Evolutionary conservation across 2,113 vertebrate genomes (phyloP).

Genomic region (Corythornis cristatus): DNA sequence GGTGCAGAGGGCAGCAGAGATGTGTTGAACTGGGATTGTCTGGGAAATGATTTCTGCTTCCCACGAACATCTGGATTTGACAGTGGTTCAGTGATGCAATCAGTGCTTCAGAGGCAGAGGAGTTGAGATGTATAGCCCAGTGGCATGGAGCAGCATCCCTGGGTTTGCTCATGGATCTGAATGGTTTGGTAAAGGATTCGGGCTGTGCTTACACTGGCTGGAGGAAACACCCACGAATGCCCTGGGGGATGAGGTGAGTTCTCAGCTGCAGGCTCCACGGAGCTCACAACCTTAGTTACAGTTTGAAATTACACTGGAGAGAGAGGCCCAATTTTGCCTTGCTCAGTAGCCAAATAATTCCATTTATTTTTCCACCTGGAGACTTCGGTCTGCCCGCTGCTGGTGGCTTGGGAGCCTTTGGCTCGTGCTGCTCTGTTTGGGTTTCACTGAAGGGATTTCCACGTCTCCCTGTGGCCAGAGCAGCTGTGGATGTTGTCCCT

Average conservation of each 20-base stretch:
- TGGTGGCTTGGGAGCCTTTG: slow-evolving; percentile 27
- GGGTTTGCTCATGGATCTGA: background rate
- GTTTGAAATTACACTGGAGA: background rate
- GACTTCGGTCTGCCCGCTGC: background rate
- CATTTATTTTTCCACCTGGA: slow-evolving; percentile 44
- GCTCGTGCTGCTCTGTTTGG: background rate
- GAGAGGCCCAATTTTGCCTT: background rate
- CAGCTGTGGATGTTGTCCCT: background rate
- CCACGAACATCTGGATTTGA: accelerated
- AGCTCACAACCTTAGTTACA: background rate
- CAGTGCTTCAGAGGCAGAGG: background rate
- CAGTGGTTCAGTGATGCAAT: background rate
- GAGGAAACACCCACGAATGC: background rate
- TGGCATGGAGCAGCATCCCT: background rate
- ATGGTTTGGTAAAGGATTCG: background rate
- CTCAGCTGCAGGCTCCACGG: background rate
- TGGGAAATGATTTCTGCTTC: background rate
- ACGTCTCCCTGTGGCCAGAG: background rate
- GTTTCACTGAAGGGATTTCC: slow-evolving; percentile 34
- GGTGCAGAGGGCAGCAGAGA: background rate
- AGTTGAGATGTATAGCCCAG: accelerated
- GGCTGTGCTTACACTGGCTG: background rate
- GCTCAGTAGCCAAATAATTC: background rate
- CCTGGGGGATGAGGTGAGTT: background rate
- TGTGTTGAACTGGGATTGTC: background rate